A percentile compares a stretch with the other conserved stretches of the same genome.
Evolutionary conservation across 2,888 invertebrate genomes (phyloP).

Genomic region (Yponomeuta cagnagella): DNA sequence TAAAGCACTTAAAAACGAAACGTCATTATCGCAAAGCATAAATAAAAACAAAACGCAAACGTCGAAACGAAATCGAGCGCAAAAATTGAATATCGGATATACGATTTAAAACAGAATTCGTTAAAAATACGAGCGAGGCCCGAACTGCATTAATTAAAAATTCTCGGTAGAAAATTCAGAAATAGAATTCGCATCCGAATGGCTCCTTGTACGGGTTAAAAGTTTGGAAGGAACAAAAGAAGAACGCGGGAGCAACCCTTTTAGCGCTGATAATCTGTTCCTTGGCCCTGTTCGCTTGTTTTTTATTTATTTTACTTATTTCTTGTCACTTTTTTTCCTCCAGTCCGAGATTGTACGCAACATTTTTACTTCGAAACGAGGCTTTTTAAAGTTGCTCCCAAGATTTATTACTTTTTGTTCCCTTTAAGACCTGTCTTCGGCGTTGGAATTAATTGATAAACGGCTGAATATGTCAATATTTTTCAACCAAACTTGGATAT

Average conservation of each 20-base stretch:
- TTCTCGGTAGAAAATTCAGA: conserved; percentile 76
- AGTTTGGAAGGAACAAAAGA: conserved; percentile 74
- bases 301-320: conserved; percentile 45
- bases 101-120: conserved; percentile 74
- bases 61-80: conserved; percentile 59
- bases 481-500: conserved; percentile 24
- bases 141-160: conserved; percentile 74
- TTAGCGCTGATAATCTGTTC: conserved; percentile 76
- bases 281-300: conserved; percentile 63
- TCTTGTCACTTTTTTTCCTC: conserved; percentile 76
- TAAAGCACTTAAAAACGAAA: conserved; percentile 75
- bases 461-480: conserved; percentile 56
- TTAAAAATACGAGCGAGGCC: conserved; percentile 71
- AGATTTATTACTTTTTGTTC: conserved; percentile 69
- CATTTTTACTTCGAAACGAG: conserved; percentile 75
- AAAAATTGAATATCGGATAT: conserved; percentile 74
- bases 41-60: conserved; percentile 47
- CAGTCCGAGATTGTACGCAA: conserved; percentile 73
- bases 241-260: conserved; percentile 75
- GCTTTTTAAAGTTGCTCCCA: conserved; percentile 62
- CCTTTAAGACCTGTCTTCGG: conserved; percentile 54
- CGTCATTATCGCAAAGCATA: conserved; percentile 76
- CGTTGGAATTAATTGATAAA: conserved; percentile 70
- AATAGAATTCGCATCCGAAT: conserved; percentile 74
- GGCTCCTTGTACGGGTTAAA: conserved; percentile 72